phyloP scores from a whole-genome alignment of 2,888 invertebrate genomes.

The Palloptera scutellata region DNA sequence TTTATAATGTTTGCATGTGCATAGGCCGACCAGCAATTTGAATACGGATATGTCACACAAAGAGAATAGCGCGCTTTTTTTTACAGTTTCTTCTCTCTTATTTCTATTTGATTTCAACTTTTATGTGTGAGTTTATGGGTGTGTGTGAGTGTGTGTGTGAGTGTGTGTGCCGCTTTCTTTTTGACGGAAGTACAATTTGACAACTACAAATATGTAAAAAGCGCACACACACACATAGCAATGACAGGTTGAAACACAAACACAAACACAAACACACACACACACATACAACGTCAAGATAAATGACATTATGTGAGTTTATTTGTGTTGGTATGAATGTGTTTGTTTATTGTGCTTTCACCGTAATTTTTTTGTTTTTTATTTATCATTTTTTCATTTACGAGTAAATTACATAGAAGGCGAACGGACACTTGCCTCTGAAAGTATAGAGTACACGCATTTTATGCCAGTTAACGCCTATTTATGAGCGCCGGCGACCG shows the following conservation, averaged over 20 bases:
- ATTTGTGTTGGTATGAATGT: background rate
- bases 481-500: slow-evolving; percentile 35
- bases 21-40: slow-evolving; percentile 6
- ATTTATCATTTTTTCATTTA: no score
- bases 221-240: background rate
- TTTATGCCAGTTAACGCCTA: slow-evolving; percentile 40
- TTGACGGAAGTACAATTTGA: background rate
- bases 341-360: background rate
- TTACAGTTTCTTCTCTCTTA: background rate
- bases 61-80: no score
- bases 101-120: background rate
- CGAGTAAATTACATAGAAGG: no score
- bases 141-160: background rate
- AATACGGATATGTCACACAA: background rate
- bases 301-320: background rate
- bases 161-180: background rate
- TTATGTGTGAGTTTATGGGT: background rate
- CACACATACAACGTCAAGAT: background rate
- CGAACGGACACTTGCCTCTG: no score
- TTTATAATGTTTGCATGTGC: slow-evolving; percentile 22
- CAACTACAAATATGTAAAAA: background rate
- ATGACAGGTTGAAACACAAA: background rate
- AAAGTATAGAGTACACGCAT: slow-evolving; percentile 16
- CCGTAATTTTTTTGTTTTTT: no score
- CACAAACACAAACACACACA: background rate